Evolutionary conservation across 1,140 invertebrate species (phyloP), one percentile per base, ranked within the genome.

Genomic region (Caerostris extrusa): DNA sequence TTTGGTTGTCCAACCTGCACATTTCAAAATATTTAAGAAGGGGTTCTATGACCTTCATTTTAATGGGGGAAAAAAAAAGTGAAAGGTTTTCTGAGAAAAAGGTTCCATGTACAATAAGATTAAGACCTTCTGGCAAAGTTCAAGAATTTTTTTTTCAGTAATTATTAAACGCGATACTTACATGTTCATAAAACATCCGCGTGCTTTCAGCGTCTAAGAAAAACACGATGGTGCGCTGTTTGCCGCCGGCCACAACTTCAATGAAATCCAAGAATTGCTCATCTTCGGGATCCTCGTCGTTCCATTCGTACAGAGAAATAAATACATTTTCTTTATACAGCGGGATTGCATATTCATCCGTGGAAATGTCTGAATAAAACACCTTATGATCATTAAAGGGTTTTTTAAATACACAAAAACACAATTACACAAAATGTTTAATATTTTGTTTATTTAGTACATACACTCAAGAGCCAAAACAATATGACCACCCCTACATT

Each of bases 191-290:
- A 34, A 92, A 85, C 50, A 55, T 85, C 8, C 82, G 12, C 3
- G 58, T 57, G 56, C 90, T 92, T 8, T 12, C n/a, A 14, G 19
- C 90, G 56, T 92, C 90, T 5, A 92, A 19, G 50, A 83, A 85
- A 34, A 92, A 69, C 8, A 92, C 90, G 2, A 92, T 55, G 3
- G 90, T 92, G 1, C 60, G 57, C 19, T 92, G 90, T 19, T 85
- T 83, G 7, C 90, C 90, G 67, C 90, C 85, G 8, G 34, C n/a
- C 1, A 92, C 77, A 10, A 92, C 82, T 55, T 85, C n/a, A 17
- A 92, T 67, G 57, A 92, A 92, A 3, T 69, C 34, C 10, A 57
- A 50, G 34, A 85, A 92, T n/a, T 92, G 90, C 14, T 92, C 81
- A 57, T 83, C 81, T 60, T 17, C n/a, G 3, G 7, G 19, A 85